phyloP scores from a whole-genome alignment of 2,113 vertebrate species.

The Brachypodius melanocephalos region DNA sequence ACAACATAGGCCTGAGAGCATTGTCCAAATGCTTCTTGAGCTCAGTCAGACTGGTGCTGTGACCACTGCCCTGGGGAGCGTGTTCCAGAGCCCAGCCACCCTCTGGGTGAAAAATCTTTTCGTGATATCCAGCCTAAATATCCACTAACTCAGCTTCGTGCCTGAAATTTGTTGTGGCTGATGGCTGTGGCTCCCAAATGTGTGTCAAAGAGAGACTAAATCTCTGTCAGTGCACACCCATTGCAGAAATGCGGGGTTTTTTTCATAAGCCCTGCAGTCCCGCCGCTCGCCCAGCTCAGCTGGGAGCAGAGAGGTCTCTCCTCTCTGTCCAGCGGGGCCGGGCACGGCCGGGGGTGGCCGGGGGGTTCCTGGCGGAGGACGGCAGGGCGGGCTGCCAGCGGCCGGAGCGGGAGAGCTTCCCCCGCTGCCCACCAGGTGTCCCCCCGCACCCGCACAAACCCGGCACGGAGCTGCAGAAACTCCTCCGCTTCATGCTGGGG shows the following conservation, averaged over 20 bases:
- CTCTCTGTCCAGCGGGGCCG: not conserved
- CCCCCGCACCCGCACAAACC: not conserved
- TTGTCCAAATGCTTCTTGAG: not conserved
- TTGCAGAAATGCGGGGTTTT: fast-evolving
- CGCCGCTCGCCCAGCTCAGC: not conserved
- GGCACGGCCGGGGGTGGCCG: fast-evolving
- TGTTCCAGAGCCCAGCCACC: not conserved
- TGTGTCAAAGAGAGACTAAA: fast-evolving
- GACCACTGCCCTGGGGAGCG: not conserved
- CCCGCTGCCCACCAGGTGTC: conserved; percentile 58
- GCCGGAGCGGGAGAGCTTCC: not conserved
- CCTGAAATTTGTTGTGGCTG: not conserved
- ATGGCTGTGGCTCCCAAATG: not conserved
- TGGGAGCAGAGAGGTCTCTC: not conserved
- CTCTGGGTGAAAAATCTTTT: not conserved
- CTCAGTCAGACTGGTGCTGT: not conserved
- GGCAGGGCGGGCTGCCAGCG: not conserved
- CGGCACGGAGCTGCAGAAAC: fast-evolving
- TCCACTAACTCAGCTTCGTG: not conserved
- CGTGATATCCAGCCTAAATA: not conserved
- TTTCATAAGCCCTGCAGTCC: not conserved
- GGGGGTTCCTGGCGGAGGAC: fast-evolving
- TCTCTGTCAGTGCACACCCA: fast-evolving
- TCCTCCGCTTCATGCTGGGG: fast-evolving
- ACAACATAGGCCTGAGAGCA: fast-evolving